Percentiles rank a stretch among this genome's conserved stretches.
These are phyloP conservation scores for Melipona quadrifasciata DNA, from an alignment of 1,140 invertebrate species.

Conservation along the genomic window DNA sequence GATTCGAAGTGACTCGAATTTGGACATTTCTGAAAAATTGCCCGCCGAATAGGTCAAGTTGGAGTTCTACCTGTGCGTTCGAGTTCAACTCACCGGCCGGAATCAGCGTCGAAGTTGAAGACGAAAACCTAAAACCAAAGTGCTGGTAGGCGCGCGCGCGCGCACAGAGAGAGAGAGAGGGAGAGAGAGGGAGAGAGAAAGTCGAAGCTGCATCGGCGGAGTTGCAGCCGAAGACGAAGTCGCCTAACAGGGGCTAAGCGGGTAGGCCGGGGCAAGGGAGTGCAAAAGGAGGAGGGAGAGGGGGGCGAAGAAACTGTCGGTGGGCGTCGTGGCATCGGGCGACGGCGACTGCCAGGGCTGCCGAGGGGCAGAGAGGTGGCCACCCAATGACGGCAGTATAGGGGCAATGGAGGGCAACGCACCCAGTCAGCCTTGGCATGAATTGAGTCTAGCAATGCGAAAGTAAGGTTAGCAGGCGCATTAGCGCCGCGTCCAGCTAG, in stretches of 20 bases:
- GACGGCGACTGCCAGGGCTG: slow-evolving; percentile 54
- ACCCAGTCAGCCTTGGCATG: slow-evolving; percentile 82
- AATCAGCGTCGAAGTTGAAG: slow-evolving; percentile 1
- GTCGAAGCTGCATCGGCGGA: slow-evolving; percentile 41
- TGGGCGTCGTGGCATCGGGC: slow-evolving; percentile 51
- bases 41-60: too few relatives aligned
- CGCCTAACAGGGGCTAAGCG: slow-evolving; percentile 45
- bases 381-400: slow-evolving; percentile 74
- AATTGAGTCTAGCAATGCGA: slow-evolving; percentile 82
- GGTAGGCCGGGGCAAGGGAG: slow-evolving; percentile 11
- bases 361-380: slow-evolving; percentile 47
- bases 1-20: too few relatives aligned
- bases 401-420: slow-evolving; percentile 82
- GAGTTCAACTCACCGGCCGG: background rate
- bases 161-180: too few relatives aligned
- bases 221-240: slow-evolving; percentile 37
- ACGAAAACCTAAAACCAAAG: background rate
- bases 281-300: slow-evolving; percentile 17
- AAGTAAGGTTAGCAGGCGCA: slow-evolving; percentile 78
- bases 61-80: too few relatives aligned
- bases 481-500: slow-evolving; percentile 68
- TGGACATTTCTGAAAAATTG: too few relatives aligned
- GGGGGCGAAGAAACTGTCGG: slow-evolving; percentile 50
- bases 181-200: background rate
- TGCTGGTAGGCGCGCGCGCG: too few relatives aligned